phyloP scores from a whole-genome alignment of 2,113 vertebrate genomes.

The Catharus fuscescens region DNA sequence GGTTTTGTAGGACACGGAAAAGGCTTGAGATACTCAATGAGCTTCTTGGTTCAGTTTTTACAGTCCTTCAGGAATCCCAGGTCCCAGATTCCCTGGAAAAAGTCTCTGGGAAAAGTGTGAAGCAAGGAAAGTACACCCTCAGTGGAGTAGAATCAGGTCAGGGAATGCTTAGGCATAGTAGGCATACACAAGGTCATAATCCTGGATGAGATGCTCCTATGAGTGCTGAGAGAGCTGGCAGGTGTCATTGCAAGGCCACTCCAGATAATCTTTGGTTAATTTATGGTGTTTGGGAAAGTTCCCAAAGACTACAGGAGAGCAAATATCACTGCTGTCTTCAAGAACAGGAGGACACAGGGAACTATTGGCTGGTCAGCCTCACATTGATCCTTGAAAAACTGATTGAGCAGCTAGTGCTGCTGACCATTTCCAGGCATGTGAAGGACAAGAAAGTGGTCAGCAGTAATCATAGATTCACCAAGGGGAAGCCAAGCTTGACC shows the following conservation, averaged over 20 bases:
- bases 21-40: not conserved
- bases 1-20: not conserved
- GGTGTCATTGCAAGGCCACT: not conserved
- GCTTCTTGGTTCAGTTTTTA: not conserved
- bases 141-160: not conserved
- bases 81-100: not conserved
- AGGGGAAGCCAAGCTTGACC: not conserved
- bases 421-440: not conserved
- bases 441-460: not conserved
- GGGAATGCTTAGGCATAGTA: not conserved
- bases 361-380: not conserved
- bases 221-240: not conserved
- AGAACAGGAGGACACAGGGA: not conserved
- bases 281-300: not conserved
- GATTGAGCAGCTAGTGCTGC: not conserved
- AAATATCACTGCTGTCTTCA: not conserved
- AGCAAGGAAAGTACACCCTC: not conserved
- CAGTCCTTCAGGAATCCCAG: not conserved
- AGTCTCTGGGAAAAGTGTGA: not conserved
- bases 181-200: not conserved
- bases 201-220: not conserved
- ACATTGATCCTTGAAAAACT: not conserved
- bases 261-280: not conserved
- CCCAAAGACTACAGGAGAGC: not conserved
- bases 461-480: not conserved